phyloP scores from a whole-genome alignment of 1,140 invertebrate species.

The Oedothorax gibbosus region DNA sequence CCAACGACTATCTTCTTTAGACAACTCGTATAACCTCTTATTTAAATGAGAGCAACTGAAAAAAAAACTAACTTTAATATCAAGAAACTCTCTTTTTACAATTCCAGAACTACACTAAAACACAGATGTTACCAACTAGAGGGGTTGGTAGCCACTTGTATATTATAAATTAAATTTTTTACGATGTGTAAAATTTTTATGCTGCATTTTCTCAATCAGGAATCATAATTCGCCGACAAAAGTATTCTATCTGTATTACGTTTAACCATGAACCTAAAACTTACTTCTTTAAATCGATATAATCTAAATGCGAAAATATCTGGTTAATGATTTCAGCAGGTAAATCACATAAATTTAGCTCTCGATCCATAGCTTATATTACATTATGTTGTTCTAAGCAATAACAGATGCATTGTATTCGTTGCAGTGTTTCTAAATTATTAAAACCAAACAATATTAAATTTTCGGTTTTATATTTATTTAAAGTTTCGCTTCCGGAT shows the following conservation, averaged over 20 bases:
- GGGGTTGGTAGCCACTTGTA: not conserved
- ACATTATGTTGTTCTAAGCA: no score
- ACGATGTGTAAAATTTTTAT: not conserved
- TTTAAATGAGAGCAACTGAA: conserved; percentile 60
- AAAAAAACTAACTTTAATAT: not conserved
- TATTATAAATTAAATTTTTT: not conserved
- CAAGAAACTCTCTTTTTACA: no score
- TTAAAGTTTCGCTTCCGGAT: no score
- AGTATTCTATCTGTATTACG: no score
- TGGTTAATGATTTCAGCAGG: conserved; percentile 58
- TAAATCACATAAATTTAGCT: conserved; percentile 38
- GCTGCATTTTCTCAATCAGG: not conserved
- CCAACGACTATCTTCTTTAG: conserved; percentile 62
- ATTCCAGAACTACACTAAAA: no score
- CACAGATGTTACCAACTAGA: no score
- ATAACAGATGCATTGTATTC: no score
- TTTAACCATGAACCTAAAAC: not conserved
- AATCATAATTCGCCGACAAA: no score
- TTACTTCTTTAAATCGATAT: conserved; percentile 63
- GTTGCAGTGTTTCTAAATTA: no score
- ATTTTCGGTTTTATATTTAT: no score
- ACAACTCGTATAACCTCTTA: conserved; percentile 54
- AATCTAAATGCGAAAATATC: conserved; percentile 62
- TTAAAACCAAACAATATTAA: no score
- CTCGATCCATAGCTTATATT: no score